Evolutionary conservation across 2,113 vertebrate genomes (phyloP).

Genomic region (Pteronura brasiliensis): DNA sequence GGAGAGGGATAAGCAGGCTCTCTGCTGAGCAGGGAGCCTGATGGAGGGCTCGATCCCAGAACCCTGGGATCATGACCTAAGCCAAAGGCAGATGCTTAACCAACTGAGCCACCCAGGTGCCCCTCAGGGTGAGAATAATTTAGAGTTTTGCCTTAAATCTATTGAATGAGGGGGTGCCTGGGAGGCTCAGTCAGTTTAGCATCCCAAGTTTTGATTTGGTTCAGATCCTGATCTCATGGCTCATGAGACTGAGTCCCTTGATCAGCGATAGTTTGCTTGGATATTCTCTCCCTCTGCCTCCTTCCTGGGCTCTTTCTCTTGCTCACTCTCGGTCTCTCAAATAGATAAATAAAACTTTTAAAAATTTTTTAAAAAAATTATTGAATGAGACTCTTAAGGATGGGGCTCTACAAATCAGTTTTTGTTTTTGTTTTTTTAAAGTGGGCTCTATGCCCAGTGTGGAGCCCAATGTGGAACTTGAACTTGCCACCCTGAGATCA

Average conservation of each 20-base stretch:
- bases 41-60: accelerated
- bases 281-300: background rate
- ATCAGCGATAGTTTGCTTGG: background rate
- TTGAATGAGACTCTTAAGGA: background rate
- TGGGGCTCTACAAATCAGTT: background rate
- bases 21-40: background rate
- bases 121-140: background rate
- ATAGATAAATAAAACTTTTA: background rate
- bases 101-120: background rate
- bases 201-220: background rate
- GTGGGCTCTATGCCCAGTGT: background rate
- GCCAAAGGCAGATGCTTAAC: background rate
- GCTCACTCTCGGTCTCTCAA: background rate
- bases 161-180: background rate
- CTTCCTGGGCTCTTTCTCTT: background rate
- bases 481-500: background rate
- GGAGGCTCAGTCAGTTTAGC: background rate
- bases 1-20: background rate
- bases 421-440: background rate
- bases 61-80: background rate
- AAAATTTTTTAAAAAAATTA: background rate
- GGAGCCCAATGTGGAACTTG: background rate
- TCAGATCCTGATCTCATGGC: background rate
- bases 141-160: background rate
- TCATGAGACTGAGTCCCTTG: background rate